Percentiles rank a stretch among this genome's conserved stretches.
Evolutionary conservation across 2,888 invertebrate genomes (phyloP).

Genomic region (Erebia ligea): DNA sequence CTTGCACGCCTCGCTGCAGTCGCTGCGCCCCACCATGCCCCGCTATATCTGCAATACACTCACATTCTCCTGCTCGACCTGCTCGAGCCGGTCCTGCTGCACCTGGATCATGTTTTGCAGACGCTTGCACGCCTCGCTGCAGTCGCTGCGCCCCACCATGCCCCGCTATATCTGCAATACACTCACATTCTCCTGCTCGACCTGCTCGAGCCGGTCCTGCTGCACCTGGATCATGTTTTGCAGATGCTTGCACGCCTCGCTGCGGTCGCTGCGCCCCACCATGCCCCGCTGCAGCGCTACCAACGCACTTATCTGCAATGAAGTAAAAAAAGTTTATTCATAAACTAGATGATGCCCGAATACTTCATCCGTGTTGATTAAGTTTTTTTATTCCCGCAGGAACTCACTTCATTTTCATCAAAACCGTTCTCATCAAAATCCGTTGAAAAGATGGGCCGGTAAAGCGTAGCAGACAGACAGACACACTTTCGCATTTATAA

Average conservation of each 20-base stretch:
- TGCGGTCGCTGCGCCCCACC: conserved; percentile 58
- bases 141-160: conserved; percentile 58
- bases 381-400: too few relatives aligned
- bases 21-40: conserved; percentile 55
- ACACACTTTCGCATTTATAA: too few relatives aligned
- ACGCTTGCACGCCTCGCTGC: conserved; percentile 67
- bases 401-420: too few relatives aligned
- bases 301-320: conserved; percentile 61
- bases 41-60: conserved; percentile 40
- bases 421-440: too few relatives aligned
- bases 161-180: not conserved
- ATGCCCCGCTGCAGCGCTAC: conserved; percentile 72
- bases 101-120: conserved; percentile 70
- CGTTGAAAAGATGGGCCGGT: too few relatives aligned
- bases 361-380: too few relatives aligned
- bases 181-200: conserved; percentile 74
- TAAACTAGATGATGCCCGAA: too few relatives aligned
- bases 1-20: conserved; percentile 65
- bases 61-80: conserved; percentile 74
- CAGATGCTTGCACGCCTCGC: conserved; percentile 68
- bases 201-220: conserved; percentile 64
- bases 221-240: conserved; percentile 72
- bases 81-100: conserved; percentile 68
- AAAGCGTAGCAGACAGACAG: too few relatives aligned
- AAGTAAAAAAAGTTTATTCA: conserved; percentile 10